Evolutionary conservation across 2,113 vertebrate genomes (phyloP).

Genomic region (Bos taurus): ARS-UCD2.0 NC_037329.1:87664501-87665000

Average conservation of each 20-base stretch:
- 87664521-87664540: neutral
- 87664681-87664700: neutral
- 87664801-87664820: neutral
- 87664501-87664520: neutral
- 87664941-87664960: neutral
- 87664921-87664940: neutral
- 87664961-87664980: neutral
- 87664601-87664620: neutral
- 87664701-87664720: neutral
- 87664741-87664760: neutral
- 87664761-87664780: neutral
- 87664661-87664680: neutral
- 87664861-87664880: neutral
- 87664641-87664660: neutral
- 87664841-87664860: neutral
- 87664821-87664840: neutral
- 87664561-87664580: neutral
- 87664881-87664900: neutral
- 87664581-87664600: neutral
- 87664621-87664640: neutral
- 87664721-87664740: fast-evolving
- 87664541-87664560: neutral
- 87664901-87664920: neutral
- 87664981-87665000: neutral
- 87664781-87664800: neutral